Conservation (phyloP, 1,140 invertebrate genomes). For the Sinella curviseta region DNA sequence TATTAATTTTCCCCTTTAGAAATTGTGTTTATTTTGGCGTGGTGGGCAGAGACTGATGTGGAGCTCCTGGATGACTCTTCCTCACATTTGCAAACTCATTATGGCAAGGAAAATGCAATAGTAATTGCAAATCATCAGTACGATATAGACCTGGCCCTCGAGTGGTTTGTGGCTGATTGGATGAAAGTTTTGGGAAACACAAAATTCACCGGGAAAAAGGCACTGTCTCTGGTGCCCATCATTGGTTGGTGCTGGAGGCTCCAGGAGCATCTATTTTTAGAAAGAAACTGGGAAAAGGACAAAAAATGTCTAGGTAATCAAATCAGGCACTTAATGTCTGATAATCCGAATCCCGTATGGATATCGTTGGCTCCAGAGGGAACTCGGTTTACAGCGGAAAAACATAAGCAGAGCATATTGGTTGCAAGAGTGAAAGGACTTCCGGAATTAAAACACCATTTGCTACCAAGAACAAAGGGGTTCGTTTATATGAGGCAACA, state of each 20-base stretch:
- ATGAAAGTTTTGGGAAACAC: conserved; percentile 73
- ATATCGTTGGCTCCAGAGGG: conserved; percentile 84
- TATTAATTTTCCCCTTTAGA: conserved; percentile 52
- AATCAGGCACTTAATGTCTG: too few relatives aligned
- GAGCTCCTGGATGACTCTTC: too few relatives aligned
- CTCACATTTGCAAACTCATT: too few relatives aligned
- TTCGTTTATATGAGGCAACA: too few relatives aligned
- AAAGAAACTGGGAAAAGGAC: conserved; percentile 88
- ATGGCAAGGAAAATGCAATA: too few relatives aligned
- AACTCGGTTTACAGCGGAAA: conserved; percentile 83
- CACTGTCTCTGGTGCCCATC: conserved; percentile 83
- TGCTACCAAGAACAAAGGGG: too few relatives aligned
- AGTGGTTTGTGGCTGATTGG: conserved; percentile 80
- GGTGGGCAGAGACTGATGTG: too few relatives aligned
- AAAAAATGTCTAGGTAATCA: conserved; percentile 51
- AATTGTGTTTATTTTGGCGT: conserved; percentile 85
- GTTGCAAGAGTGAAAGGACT: too few relatives aligned
- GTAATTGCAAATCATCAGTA: conserved; percentile 95
- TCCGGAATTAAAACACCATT: too few relatives aligned
- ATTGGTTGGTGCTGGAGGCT: conserved; percentile 95
- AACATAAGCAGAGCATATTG: conserved; percentile 86
- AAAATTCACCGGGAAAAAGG: conserved; percentile 53
- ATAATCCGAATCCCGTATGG: background rate
- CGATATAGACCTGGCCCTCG: conserved; percentile 90
- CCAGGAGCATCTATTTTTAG: conserved; percentile 87